Conservation (phyloP, 2,888 invertebrate species). For the Himalopsyche tibetana region DNA sequence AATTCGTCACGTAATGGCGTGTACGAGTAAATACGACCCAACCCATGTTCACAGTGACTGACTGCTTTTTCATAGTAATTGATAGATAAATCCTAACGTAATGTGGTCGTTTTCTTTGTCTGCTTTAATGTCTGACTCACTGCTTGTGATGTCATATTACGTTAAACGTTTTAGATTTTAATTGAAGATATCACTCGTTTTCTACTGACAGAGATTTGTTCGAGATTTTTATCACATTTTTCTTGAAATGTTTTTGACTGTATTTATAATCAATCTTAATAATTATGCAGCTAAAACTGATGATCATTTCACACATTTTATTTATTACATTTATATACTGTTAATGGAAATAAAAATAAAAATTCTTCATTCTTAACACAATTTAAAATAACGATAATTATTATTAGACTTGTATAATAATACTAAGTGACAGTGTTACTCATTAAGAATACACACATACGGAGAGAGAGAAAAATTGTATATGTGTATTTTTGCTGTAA, state of each 20-base stretch:
- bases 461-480: no score
- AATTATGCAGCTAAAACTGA: no score
- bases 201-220: constrained; percentile 5
- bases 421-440: no score
- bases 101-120: constrained; percentile 29
- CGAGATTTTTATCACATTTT: constrained; percentile 5
- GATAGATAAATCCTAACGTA: constrained; percentile 34
- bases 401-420: no score
- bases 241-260: not conserved
- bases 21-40: constrained; percentile 30
- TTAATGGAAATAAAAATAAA: no score
- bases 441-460: no score
- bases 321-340: no score
- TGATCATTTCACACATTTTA: no score
- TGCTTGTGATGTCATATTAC: constrained; percentile 35
- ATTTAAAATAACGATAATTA: no score
- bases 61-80: constrained; percentile 36
- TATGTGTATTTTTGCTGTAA: no score
- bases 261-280: no score
- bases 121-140: constrained; percentile 29
- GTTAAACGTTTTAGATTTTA: constrained; percentile 33
- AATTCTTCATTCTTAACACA: no score
- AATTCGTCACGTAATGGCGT: constrained; percentile 27
- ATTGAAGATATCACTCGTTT: constrained; percentile 37
- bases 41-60: constrained; percentile 42